phyloP scores from a whole-genome alignment of 2,797 vertebrate species.

The Antennarius maculatus region DNA sequence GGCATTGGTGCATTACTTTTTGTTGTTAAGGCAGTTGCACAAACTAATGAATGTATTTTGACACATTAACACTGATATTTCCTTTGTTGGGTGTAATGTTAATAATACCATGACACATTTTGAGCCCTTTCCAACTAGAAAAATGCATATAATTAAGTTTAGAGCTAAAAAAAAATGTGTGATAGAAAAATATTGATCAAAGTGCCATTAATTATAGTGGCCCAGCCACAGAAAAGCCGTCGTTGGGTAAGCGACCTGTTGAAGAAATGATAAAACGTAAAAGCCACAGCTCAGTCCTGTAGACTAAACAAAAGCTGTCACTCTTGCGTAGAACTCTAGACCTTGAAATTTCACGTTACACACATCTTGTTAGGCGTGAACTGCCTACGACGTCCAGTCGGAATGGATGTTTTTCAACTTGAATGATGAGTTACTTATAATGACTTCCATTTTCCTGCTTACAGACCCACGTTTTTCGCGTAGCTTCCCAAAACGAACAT shows the following conservation, averaged over 20 bases:
- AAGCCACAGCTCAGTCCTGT: conserved; percentile 13
- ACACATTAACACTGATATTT: not conserved
- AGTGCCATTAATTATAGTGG: not conserved
- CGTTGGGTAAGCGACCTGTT: not conserved
- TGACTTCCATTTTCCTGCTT: conserved; percentile 31
- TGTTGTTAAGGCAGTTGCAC: not conserved
- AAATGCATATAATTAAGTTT: too few species aligned
- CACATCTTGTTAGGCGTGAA: conserved; percentile 44
- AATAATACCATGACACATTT: too few species aligned
- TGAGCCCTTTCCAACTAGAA: too few species aligned
- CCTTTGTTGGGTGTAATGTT: too few species aligned
- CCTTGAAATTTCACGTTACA: conserved; percentile 44
- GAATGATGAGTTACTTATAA: conserved; percentile 50
- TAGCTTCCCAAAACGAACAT: conserved; percentile 42
- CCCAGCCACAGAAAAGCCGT: conserved; percentile 2
- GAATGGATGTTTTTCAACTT: conserved; percentile 45
- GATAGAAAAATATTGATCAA: not conserved
- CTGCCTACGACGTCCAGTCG: conserved; percentile 41
- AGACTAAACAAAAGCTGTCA: conserved; percentile 56
- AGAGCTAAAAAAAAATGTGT: too few species aligned
- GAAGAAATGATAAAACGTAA: not conserved
- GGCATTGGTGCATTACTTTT: not conserved
- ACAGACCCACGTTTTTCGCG: conserved; percentile 31
- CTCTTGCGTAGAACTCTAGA: conserved; percentile 32
- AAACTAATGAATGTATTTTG: not conserved